Base-by-base conservation (phyloP, 2,113 vertebrate species). In the Morphnarchus princeps region DNA sequence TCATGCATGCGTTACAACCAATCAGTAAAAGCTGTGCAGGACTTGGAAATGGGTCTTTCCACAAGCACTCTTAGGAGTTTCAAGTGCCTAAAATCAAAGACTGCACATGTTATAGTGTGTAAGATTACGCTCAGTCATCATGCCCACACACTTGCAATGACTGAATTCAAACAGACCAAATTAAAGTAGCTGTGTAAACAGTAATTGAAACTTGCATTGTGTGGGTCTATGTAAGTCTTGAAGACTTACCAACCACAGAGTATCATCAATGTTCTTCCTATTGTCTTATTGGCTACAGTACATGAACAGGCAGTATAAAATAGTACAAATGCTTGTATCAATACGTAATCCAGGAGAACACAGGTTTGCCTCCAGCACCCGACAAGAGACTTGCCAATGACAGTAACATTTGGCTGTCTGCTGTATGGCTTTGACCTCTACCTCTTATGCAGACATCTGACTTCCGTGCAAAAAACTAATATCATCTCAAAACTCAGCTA, bases 41-140 rank as follows among this genome's bases (percentile, higher is more conserved):
- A 57, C 40, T 57, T 86, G 36, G 47, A 86, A 96, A 90, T 7
- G 2, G 34, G 25, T 79, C 40, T 28, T 79, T 91, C 40, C 66
- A 42, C 49, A 24, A 52, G 15, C 34, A 87, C 3, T 25, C 3
- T 28, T 29, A 18, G 16, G 49, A 93, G 31, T 28, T 70, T 52
- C 1, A 13, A 70, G 45, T 9, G 13, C 42, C 47, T 79, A 50
- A 84, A 91, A 70, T 26, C 24, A 74, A 65, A 81, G 25, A 26
- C 34, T 62, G 45, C 7, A 32, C 5, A 40, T 1, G 5, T 38
- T 59, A 45, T 0, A 1, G 6, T 26, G 4, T 34, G 8, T 36
- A 69, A 74, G 32, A 72, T 34, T 25, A 62, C n/a, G 34, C 10
- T 52, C 47, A 57, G 25, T 45, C 79, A 81, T 49, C 54, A 65